Evolutionary conservation across 2,113 vertebrate species (phyloP).

Genomic region (Elephas maximus): DNA sequence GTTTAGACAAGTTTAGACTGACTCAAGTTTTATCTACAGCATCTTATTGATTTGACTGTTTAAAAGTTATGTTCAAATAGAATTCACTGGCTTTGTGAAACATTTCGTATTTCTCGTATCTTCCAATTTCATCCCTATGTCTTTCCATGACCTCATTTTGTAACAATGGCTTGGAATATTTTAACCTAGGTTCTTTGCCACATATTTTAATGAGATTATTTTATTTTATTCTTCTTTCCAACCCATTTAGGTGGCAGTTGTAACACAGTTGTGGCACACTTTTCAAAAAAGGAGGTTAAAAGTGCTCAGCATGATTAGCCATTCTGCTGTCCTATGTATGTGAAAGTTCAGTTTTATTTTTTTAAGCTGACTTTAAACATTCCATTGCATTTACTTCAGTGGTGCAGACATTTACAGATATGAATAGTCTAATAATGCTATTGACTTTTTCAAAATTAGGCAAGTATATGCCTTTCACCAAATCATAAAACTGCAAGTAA

Average conservation of each 20-base stretch:
- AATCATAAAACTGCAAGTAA: constrained; percentile 26
- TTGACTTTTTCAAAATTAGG: constrained; percentile 37
- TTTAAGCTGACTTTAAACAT: background rate
- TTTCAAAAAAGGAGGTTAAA: background rate
- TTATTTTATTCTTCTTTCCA: background rate
- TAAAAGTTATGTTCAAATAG: background rate
- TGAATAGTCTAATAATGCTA: background rate
- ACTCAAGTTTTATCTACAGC: background rate
- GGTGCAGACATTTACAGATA: constrained; percentile 27
- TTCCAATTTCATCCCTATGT: background rate
- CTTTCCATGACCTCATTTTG: background rate
- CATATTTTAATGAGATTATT: background rate
- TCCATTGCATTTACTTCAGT: constrained; percentile 38
- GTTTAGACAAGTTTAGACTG: background rate
- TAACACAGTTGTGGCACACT: background rate
- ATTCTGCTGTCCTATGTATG: background rate
- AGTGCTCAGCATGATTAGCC: background rate
- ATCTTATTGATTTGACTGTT: background rate
- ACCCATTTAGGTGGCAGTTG: background rate
- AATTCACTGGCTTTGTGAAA: background rate
- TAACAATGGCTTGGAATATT: constrained; percentile 17
- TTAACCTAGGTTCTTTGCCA: background rate
- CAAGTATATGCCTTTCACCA: background rate
- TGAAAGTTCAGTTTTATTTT: background rate
- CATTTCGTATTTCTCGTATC: background rate